phyloP scores from a whole-genome alignment of 2,888 invertebrate species.

The Catonia carolina region DNA sequence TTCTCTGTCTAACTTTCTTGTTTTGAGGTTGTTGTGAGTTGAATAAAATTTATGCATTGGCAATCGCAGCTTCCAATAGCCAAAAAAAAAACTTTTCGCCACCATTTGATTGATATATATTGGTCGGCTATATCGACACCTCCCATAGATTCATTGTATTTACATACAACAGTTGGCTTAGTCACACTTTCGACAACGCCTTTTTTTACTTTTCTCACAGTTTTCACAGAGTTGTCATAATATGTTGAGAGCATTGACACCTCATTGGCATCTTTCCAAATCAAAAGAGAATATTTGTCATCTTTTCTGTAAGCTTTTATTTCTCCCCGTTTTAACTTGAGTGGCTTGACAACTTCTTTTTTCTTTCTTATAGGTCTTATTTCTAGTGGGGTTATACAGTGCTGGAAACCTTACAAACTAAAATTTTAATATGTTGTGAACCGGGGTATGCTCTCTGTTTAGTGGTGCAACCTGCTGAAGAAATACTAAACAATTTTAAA shows the following conservation, averaged over 20 bases:
- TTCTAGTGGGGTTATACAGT: no score
- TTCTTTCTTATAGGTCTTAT: constrained; percentile 4
- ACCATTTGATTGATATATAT: constrained; percentile 14
- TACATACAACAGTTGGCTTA: constrained; percentile 13
- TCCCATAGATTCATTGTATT: constrained; percentile 17
- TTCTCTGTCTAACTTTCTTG: constrained; percentile 8
- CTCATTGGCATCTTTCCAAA: constrained; percentile 15
- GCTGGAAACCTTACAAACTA: no score
- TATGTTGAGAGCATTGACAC: constrained; percentile 8
- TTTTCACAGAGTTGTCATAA: background rate
- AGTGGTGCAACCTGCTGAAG: no score
- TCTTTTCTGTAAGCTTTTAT: constrained; percentile 11
- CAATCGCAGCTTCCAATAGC: constrained; percentile 7
- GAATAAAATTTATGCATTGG: constrained; percentile 6
- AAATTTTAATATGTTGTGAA: no score
- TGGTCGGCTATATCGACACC: constrained; percentile 15
- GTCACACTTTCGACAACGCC: constrained; percentile 1
- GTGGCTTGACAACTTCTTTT: background rate
- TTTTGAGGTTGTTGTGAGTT: background rate
- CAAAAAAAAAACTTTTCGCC: constrained; percentile 6
- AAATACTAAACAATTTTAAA: no score
- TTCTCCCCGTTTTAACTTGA: constrained; percentile 13
- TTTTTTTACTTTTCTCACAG: constrained; percentile 6
- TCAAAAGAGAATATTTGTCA: constrained; percentile 10
- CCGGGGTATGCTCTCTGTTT: no score